phyloP scores from a whole-genome alignment of 2,888 invertebrate genomes.

The Drosophila birchii region DNA sequence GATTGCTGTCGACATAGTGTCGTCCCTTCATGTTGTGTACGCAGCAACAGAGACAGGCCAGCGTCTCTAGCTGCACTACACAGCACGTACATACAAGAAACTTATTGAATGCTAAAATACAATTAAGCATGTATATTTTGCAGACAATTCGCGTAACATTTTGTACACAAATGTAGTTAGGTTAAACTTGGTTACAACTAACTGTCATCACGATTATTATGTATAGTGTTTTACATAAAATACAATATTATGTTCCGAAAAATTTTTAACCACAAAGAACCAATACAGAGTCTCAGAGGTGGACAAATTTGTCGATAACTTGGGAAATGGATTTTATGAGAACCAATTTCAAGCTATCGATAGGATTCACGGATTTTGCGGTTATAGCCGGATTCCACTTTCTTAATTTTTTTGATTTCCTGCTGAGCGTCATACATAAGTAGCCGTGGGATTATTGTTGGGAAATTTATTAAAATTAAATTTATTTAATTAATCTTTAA shows the following conservation, averaged over 20 bases:
- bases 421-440: background rate
- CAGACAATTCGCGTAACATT: slow-evolving; percentile 19
- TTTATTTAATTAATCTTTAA: background rate
- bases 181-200: slow-evolving; percentile 21
- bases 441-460: fast-evolving
- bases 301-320: slow-evolving; percentile 31
- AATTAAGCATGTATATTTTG: slow-evolving; percentile 26
- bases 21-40: slow-evolving; percentile 61
- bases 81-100: slow-evolving; percentile 46
- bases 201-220: slow-evolving; percentile 36
- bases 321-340: slow-evolving; percentile 13
- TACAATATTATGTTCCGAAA: slow-evolving; percentile 48
- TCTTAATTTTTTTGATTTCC: background rate
- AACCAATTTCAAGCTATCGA: slow-evolving; percentile 20
- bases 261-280: slow-evolving; percentile 62
- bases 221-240: slow-evolving; percentile 47
- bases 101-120: slow-evolving; percentile 31
- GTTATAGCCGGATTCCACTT: background rate
- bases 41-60: slow-evolving; percentile 64
- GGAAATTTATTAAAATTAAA: background rate
- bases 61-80: slow-evolving; percentile 45
- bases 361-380: background rate
- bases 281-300: slow-evolving; percentile 50
- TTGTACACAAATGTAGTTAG: slow-evolving; percentile 16
- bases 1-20: slow-evolving; percentile 56